Conservation (phyloP, 2,888 invertebrate genomes). For the Tethea ocularis region DNA sequence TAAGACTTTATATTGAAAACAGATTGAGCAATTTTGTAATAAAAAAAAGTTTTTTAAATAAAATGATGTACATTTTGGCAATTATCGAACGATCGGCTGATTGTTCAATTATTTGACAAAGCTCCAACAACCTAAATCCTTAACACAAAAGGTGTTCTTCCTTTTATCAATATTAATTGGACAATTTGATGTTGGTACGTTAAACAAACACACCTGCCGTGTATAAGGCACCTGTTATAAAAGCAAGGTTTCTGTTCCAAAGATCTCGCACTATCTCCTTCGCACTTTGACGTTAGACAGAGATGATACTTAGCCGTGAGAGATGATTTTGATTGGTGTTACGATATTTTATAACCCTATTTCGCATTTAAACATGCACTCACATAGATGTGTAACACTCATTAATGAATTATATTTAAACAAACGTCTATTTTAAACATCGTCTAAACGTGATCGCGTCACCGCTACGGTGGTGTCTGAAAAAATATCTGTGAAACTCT, state of each 20-base stretch:
- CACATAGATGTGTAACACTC: neutral
- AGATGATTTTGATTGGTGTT: conserved; percentile 17
- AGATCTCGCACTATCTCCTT: conserved; percentile 26
- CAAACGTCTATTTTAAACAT: no score
- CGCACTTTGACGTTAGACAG: conserved; percentile 26
- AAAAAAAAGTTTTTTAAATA: conserved; percentile 28
- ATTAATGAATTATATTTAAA: neutral
- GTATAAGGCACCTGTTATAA: conserved; percentile 51
- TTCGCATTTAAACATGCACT: neutral
- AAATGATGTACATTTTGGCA: neutral
- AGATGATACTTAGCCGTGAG: conserved; percentile 18
- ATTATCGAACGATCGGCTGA: conserved; percentile 20
- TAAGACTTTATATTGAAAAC: conserved; percentile 14
- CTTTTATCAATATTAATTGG: conserved; percentile 52
- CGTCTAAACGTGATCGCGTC: no score
- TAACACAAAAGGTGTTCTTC: conserved; percentile 37
- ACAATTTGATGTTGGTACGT: conserved; percentile 49
- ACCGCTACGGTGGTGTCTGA: no score
- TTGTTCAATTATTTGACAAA: conserved; percentile 41
- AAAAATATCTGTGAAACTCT: no score
- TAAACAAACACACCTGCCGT: conserved; percentile 68
- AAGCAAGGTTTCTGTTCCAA: conserved; percentile 26
- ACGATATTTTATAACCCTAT: conserved; percentile 33
- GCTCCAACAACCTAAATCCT: conserved; percentile 13
- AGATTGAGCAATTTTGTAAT: conserved; percentile 36